Conservation (phyloP, 2,113 vertebrate genomes). For the Silurus meridionalis region DNA sequence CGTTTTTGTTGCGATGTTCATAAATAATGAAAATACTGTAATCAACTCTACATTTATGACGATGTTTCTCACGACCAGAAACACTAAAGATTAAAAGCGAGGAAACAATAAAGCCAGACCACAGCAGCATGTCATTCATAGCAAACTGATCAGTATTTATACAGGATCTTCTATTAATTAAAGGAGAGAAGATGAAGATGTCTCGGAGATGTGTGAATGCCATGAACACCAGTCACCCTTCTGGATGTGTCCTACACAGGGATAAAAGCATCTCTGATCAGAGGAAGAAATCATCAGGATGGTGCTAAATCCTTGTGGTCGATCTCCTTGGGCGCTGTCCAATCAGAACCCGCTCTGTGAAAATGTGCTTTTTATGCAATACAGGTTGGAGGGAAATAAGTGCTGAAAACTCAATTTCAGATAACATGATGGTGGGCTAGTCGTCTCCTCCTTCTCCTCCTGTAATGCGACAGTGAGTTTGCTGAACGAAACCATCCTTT, state of each 20-base stretch:
- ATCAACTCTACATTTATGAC: too few relatives aligned
- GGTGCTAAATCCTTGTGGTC: background rate
- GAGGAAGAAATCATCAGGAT: background rate
- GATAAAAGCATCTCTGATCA: background rate
- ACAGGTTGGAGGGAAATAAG: background rate
- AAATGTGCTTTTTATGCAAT: background rate
- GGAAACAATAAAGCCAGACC: too few relatives aligned
- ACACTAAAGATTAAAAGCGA: too few relatives aligned
- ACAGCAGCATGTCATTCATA: too few relatives aligned
- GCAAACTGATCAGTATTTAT: too few relatives aligned
- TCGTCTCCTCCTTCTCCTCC: background rate
- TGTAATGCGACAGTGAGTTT: background rate
- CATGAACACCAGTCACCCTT: too few relatives aligned
- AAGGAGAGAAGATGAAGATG: slow-evolving; percentile 25
- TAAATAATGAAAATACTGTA: too few relatives aligned
- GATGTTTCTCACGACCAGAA: too few relatives aligned
- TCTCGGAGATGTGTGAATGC: background rate
- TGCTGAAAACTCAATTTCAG: background rate
- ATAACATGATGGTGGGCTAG: background rate
- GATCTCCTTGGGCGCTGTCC: background rate
- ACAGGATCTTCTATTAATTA: background rate
- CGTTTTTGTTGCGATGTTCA: too few relatives aligned
- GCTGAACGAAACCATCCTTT: background rate
- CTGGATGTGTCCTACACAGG: background rate
- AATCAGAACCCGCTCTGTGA: background rate